These are phyloP conservation scores for Charina bottae DNA, from an alignment of 2,113 vertebrate species.

Conservation along the genomic window DNA sequence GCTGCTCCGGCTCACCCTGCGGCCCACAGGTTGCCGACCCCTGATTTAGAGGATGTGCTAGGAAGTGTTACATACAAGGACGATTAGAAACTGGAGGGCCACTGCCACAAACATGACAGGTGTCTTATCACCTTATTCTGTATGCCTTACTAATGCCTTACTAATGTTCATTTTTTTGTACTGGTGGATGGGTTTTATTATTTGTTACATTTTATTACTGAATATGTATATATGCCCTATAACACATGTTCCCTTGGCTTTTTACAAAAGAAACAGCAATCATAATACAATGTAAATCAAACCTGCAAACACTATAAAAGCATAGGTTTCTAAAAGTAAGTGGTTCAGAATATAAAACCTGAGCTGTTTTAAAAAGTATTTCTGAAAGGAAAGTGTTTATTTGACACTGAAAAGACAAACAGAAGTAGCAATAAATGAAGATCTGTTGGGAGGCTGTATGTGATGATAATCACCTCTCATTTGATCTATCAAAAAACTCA, in stretches of 20 bases:
- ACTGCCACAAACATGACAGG: neutral
- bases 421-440: too few relatives aligned
- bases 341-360: neutral
- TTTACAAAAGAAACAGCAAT: neutral
- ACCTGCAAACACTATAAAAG: neutral
- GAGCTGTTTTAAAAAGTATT: neutral
- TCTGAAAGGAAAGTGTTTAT: neutral
- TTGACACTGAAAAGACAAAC: too few relatives aligned
- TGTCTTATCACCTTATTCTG: neutral
- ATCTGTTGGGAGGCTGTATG: too few relatives aligned
- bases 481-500: too few relatives aligned
- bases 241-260: neutral
- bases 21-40: too few relatives aligned
- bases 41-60: neutral
- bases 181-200: neutral
- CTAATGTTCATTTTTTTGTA: conserved; percentile 12
- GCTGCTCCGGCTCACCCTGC: too few relatives aligned
- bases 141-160: too few relatives aligned
- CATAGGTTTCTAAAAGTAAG: neutral
- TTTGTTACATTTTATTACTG: neutral
- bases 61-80: too few relatives aligned
- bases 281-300: neutral
- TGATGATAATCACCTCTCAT: too few relatives aligned
- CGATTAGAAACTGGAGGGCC: neutral
- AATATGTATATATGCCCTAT: neutral